Evolutionary conservation across 1,140 invertebrate genomes (phyloP).

Genomic region (Aphelenchoides fujianensis): DNA sequence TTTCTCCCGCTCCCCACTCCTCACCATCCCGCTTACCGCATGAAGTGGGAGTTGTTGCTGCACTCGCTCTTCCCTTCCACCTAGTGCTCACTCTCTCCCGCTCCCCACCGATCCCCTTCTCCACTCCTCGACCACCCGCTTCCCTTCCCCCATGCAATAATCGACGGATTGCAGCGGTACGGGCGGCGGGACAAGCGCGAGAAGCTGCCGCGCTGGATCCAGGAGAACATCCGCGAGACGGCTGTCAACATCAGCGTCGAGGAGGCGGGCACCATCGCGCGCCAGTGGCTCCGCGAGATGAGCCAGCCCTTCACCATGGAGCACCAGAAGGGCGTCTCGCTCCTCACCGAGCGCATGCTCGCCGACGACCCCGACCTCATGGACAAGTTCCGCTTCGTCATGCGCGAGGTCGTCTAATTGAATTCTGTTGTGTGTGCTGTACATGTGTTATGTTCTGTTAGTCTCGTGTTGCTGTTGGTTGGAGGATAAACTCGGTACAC

Average conservation of each 20-base stretch:
- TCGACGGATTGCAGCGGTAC: slow-evolving; percentile 76
- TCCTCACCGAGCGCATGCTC: slow-evolving; percentile 86
- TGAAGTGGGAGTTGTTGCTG: too few relatives aligned
- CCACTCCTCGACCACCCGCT: too few relatives aligned
- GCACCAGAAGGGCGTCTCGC: slow-evolving; percentile 89
- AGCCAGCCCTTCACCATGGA: slow-evolving; percentile 91
- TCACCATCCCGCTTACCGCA: too few relatives aligned
- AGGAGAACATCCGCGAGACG: slow-evolving; percentile 87
- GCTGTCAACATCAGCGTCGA: slow-evolving; percentile 92
- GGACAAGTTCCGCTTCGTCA: slow-evolving; percentile 37
- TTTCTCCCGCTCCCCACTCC: too few relatives aligned
- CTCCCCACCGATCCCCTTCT: too few relatives aligned
- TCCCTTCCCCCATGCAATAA: too few relatives aligned
- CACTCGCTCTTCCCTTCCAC: too few relatives aligned
- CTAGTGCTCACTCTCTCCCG: too few relatives aligned
- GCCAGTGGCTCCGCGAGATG: slow-evolving; percentile 93
- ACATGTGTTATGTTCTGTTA: too few relatives aligned
- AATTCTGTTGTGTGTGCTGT: too few relatives aligned
- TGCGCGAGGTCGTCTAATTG: neutral
- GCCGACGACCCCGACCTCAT: slow-evolving; percentile 30
- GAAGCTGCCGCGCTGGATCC: slow-evolving; percentile 98
- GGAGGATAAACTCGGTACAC: too few relatives aligned
- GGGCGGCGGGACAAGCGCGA: slow-evolving; percentile 85
- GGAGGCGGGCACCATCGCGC: slow-evolving; percentile 85
- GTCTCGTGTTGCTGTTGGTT: too few relatives aligned